Evolutionary conservation across 1,140 invertebrate genomes (phyloP), one percentile per base, ranked within the genome.

Genomic region (Tetraneura akinire): DNA sequence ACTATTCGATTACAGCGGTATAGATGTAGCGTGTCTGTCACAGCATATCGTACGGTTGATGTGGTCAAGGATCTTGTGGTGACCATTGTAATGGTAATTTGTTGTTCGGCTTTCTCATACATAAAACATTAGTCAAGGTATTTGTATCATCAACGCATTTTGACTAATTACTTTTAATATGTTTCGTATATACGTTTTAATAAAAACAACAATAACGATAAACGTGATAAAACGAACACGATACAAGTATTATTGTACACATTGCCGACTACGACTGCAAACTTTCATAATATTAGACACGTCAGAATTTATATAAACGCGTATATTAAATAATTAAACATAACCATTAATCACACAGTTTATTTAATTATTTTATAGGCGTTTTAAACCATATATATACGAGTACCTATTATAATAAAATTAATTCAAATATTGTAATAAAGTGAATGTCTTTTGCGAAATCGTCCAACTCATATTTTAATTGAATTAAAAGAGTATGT

Each of bases 71-170:
- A 68, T 68, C 21, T 68, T 68, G 8, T 60, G 45, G 37, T 21
- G 37, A 23, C 37, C 64, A 68, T 68, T 68, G 37, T 68, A 45
- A 68, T 68, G 37, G 64, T 68, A 68, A 68, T 68, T n/a, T 68
- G 64, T 68, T 68, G 64, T 68, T 68, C 64, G 9, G 37, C 37
- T 68, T 68, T 68, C 64, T 68, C 64, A 68, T 68, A 45, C 64
- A 68, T 68, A 68, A 68, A 68, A 68, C 64, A 68, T 68, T 68
- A 68, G 64, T 68, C 64, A 68, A 68, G 64, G 64, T 45, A 68
- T n/a, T 5, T 68, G 11, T 47, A 37, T 37, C 8, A 42, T 23
- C 32, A n/a, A 45, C 21, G 37, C 21, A 68, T 18, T 23, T 16
- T 23, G 64, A 68, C 37, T 68, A 68, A 68, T 68, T 68, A 45